Base-by-base conservation (phyloP, 2,888 invertebrate species). In the Polydesmus complanatus region DNA sequence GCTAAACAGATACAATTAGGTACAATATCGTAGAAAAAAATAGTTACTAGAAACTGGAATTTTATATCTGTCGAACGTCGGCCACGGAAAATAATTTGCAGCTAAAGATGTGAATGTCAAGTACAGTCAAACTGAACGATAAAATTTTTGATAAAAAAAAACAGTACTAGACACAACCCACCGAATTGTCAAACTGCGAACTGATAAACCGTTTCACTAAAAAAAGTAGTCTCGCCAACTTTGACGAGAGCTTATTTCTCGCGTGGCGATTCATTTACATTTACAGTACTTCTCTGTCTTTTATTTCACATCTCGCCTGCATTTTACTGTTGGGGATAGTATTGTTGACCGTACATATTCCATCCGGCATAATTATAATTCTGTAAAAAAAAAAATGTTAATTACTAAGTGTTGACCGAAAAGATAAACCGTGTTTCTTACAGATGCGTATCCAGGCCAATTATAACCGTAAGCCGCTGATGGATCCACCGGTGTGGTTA, bases 301-400 rank as follows among this genome's bases (percentile, higher is more conserved):
- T n/a, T n/a, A n/a, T n/a, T 37, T 14, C 37, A 37, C 8, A 8
- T 8, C 14, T 37, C 5, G 14, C 37, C 5, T 37, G 37, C n/a
- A 22, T 52, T 22, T 58, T 37, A 58, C 27, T 58, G 58, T 18
- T 60, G 60, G 18, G 50, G 54, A 49, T 62, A 62, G 51, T 62
- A 62, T 22, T 62, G 62, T 27, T 62, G 62, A 26, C 54, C 53
- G 54, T 62, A 62, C 47, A 57, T 53, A 56, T 62, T 62, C 62
- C 62, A 62, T 2, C 60, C 49, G 11, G 60, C 27, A 48, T 60
- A 60, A 26, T 60, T 60, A 19, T 62, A 62, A 49, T 56, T 57
- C 62, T 62, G 56, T 22, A 54, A 55, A 19, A 49, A 19, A 55
- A 50, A 51, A 49, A 2, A 50, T 3, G 49, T 8, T 5, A 22